Evolutionary conservation across 2,797 vertebrate species (phyloP).

Genomic region (Epinephelus awoara): DNA sequence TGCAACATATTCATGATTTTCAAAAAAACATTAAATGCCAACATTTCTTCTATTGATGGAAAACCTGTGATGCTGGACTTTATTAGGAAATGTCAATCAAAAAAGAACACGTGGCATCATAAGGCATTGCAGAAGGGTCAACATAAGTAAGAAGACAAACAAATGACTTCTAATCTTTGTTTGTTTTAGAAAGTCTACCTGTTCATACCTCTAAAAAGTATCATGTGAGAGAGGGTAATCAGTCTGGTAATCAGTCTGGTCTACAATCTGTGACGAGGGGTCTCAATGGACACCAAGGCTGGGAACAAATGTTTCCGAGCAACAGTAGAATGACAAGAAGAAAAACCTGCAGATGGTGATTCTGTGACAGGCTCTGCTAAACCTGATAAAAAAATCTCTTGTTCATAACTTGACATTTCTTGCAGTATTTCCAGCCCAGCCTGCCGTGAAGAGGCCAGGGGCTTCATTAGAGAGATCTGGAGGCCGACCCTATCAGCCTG

Average conservation of each 20-base stretch:
- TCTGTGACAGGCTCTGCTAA: background rate
- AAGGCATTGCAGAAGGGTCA: background rate
- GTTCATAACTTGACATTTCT: slow-evolving; percentile 52
- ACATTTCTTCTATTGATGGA: background rate
- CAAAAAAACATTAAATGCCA: no score
- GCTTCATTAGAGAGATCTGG: slow-evolving; percentile 87
- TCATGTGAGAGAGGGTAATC: no score
- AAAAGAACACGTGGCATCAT: background rate
- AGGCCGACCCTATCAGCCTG: slow-evolving; percentile 83
- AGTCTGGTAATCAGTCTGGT: no score
- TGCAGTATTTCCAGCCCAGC: slow-evolving; percentile 69
- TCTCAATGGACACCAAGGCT: no score
- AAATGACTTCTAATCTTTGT: background rate
- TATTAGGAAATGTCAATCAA: background rate
- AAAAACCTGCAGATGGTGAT: background rate
- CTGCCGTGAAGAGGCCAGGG: slow-evolving; percentile 80
- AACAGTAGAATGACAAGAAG: background rate
- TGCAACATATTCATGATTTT: no score
- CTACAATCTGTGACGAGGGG: background rate
- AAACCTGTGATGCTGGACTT: background rate
- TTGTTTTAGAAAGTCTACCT: background rate
- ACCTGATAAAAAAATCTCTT: slow-evolving; percentile 8
- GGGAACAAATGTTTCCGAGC: background rate
- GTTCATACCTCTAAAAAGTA: background rate
- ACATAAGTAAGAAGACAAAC: background rate